Percentiles rank a stretch among this genome's conserved stretches.
Conservation (phyloP, 1,140 invertebrate species). For the Cydia fagiglandana region DNA sequence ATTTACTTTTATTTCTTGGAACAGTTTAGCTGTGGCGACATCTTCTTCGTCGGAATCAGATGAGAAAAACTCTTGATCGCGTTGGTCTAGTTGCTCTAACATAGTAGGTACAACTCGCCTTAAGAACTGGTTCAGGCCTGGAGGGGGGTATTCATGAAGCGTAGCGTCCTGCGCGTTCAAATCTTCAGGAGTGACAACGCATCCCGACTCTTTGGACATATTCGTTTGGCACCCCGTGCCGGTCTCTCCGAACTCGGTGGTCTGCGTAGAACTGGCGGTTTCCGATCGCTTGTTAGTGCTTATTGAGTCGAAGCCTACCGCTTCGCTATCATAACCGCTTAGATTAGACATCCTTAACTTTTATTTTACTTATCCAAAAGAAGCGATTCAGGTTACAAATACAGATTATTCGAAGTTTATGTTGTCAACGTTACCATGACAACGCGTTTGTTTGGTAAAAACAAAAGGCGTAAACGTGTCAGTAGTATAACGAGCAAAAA, state of each 20-base stretch:
- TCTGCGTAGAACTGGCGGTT: constrained; percentile 54
- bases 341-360: constrained; percentile 55
- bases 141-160: constrained; percentile 54
- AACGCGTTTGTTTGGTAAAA: neutral
- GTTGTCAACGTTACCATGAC: constrained; percentile 5
- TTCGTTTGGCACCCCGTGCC: constrained; percentile 54
- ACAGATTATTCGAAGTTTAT: neutral
- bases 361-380: neutral
- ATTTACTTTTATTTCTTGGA: constrained; percentile 58
- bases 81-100: constrained; percentile 63
- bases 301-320: constrained; percentile 59
- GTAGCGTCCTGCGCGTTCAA: constrained; percentile 45
- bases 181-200: constrained; percentile 48
- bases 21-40: constrained; percentile 46
- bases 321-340: constrained; percentile 68
- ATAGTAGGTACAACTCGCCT: constrained; percentile 59
- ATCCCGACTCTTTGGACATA: constrained; percentile 48
- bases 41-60: constrained; percentile 71
- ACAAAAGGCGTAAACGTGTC: neutral
- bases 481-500: neutral
- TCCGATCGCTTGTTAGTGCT: constrained; percentile 38
- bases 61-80: constrained; percentile 52
- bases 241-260: constrained; percentile 52
- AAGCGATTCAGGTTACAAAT: neutral
- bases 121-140: constrained; percentile 62